Conservation (phyloP, 2,113 vertebrate species). For the Physeter macrocephalus region DNA sequence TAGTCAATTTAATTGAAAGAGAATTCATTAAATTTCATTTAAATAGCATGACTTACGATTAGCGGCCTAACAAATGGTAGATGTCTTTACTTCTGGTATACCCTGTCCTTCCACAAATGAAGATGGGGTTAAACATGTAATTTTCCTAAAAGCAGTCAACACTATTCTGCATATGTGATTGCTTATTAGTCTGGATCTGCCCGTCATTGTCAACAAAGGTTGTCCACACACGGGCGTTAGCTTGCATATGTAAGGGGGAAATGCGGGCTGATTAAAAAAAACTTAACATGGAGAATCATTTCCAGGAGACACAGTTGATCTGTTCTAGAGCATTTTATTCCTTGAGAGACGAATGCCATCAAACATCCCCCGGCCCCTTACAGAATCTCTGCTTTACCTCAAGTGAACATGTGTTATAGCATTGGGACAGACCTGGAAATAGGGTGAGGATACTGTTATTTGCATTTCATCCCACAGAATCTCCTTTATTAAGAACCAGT, state of each 20-base stretch:
- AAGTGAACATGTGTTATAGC: neutral
- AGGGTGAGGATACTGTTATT: neutral
- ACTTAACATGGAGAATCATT: neutral
- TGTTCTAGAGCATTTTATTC: neutral
- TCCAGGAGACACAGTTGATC: neutral
- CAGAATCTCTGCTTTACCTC: neutral
- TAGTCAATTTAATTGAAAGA: neutral
- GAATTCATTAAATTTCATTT: neutral
- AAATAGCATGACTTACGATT: neutral
- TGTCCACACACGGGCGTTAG: neutral
- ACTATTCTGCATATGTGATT: neutral
- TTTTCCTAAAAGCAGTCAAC: neutral
- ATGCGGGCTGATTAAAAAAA: neutral
- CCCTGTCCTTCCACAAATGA: neutral
- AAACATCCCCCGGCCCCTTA: rapidly evolving
- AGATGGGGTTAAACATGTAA: neutral
- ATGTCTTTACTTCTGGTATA: neutral
- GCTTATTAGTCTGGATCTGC: neutral
- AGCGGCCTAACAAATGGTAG: neutral
- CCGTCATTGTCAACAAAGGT: neutral
- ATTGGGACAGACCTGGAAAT: neutral
- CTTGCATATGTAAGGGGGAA: neutral
- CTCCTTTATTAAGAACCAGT: neutral
- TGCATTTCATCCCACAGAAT: neutral
- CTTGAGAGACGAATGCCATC: neutral